phyloP scores from a whole-genome alignment of 2,888 invertebrate species.

The Copidosoma aretas region DNA sequence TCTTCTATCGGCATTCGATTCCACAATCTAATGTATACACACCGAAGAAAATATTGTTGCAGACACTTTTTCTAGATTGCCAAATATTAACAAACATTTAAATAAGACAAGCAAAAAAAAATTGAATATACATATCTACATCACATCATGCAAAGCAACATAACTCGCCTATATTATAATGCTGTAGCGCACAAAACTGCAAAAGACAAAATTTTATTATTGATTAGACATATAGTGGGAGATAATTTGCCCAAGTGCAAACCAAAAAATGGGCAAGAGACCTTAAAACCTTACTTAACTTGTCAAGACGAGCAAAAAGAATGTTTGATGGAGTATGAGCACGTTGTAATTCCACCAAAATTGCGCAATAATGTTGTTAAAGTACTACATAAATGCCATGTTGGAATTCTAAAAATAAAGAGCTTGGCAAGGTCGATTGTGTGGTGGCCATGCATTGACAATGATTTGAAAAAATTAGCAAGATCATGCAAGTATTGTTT shows the following conservation, averaged over 20 bases:
- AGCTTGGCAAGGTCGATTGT: too few species aligned
- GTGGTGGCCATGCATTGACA: too few species aligned
- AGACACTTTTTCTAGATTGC: neutral
- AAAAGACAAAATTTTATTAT: conserved; percentile 9
- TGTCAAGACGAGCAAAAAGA: too few species aligned
- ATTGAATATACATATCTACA: conserved; percentile 10
- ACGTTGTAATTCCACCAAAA: too few species aligned
- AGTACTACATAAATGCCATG: too few species aligned
- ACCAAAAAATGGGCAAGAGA: neutral
- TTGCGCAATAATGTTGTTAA: too few species aligned
- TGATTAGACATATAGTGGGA: conserved; percentile 4
- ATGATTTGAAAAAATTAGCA: too few species aligned
- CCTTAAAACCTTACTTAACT: conserved; percentile 7
- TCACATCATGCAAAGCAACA: conserved; percentile 11
- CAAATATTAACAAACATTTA: neutral
- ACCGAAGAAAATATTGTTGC: neutral
- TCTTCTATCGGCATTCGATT: conserved; percentile 3
- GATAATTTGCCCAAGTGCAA: conserved; percentile 10
- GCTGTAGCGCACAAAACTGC: conserved; percentile 6
- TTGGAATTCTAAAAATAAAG: too few species aligned
- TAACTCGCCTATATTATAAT: conserved; percentile 7
- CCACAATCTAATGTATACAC: neutral
- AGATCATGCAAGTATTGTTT: too few species aligned
- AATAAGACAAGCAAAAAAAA: neutral
- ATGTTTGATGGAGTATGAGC: too few species aligned